A percentile compares a stretch with the other conserved stretches of the same genome.
Conservation (phyloP, 2,888 invertebrate species). For the Lasioglossum marginatum region DNA sequence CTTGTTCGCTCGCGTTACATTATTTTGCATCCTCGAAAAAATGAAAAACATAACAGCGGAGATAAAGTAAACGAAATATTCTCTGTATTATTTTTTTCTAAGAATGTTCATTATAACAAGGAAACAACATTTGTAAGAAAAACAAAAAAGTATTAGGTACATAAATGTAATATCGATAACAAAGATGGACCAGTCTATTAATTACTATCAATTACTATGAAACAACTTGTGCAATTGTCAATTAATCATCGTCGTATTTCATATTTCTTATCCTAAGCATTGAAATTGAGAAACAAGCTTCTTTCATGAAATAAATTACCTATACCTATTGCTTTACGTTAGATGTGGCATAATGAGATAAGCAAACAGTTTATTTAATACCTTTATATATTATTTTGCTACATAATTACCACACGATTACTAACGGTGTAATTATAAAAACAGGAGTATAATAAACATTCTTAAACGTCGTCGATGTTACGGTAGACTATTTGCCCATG, state of each 20-base stretch:
- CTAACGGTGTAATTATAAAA: background rate
- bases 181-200: constrained; percentile 5
- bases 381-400: background rate
- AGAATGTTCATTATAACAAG: constrained; percentile 1
- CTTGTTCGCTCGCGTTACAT: background rate
- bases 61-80: background rate
- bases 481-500: background rate
- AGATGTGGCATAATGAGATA: background rate
- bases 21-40: background rate
- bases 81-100: background rate
- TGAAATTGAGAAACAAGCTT: background rate
- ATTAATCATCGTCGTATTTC: background rate
- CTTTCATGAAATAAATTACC: background rate
- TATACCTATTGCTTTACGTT: background rate
- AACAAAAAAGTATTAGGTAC: background rate
- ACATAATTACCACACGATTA: background rate
- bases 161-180: background rate
- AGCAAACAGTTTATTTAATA: background rate
- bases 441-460: background rate
- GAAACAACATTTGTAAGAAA: background rate
- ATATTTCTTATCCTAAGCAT: background rate
- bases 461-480: background rate
- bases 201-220: background rate
- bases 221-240: background rate
- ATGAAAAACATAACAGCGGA: background rate